Evolutionary conservation across 1,140 invertebrate genomes (phyloP).

Genomic region (Pachypsylla venusta): DNA sequence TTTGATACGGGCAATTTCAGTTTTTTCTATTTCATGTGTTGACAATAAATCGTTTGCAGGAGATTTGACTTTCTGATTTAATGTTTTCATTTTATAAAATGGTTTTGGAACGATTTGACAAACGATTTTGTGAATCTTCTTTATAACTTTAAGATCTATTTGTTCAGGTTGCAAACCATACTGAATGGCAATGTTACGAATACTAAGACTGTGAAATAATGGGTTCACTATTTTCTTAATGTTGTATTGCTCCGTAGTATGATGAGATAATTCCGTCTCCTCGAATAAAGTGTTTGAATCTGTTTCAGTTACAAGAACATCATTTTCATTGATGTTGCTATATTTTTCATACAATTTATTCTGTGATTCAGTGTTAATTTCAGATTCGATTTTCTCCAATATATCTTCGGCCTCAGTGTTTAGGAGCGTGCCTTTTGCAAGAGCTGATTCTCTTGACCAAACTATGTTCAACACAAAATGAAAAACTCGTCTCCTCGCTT

Average conservation of each 20-base stretch:
- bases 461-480: neutral
- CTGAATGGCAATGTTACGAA: neutral
- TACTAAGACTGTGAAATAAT: neutral
- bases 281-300: slow-evolving; percentile 3
- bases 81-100: slow-evolving; percentile 1
- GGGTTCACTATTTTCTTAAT: neutral
- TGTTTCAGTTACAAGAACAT: neutral
- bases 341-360: too few relatives aligned
- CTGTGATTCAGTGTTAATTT: too few relatives aligned
- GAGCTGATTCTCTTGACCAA: neutral
- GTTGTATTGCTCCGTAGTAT: neutral
- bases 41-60: neutral
- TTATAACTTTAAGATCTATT: slow-evolving; percentile 1
- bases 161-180: neutral
- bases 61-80: neutral
- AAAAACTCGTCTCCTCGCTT: slow-evolving; percentile 2
- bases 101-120: slow-evolving; percentile 7
- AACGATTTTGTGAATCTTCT: neutral
- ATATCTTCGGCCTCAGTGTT: neutral
- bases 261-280: neutral
- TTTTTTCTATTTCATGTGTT: neutral
- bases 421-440: neutral
- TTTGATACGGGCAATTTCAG: neutral
- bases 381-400: neutral
- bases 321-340: neutral